These are phyloP conservation scores for Gymnocephalus cernua DNA, from an alignment of 2,113 vertebrate genomes.

Conservation along the genomic window DNA sequence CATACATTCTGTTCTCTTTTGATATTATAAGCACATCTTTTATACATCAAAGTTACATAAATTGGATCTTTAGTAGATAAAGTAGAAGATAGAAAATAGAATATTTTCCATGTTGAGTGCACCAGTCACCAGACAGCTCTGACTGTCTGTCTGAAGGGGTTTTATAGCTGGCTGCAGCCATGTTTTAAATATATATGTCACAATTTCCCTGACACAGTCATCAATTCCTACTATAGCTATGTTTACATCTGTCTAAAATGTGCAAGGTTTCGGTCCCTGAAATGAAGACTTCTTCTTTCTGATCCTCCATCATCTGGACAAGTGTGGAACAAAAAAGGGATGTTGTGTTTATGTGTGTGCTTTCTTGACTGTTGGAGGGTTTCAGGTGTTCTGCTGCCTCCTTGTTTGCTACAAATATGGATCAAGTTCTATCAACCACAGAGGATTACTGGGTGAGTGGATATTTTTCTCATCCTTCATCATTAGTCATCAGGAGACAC, in stretches of 20 bases:
- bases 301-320: conserved; percentile 1
- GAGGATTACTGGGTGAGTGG: conserved; percentile 64
- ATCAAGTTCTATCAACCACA: not conserved
- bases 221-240: conserved; percentile 49
- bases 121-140: conserved; percentile 24
- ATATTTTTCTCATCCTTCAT: not conserved
- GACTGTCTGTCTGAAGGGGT: conserved; percentile 39
- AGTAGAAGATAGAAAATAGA: conserved; percentile 20
- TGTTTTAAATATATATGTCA: conserved; percentile 60
- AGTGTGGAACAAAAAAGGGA: conserved; percentile 15
- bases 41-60: not conserved
- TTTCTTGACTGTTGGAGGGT: conserved; percentile 34
- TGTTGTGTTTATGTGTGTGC: conserved; percentile 10
- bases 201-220: conserved; percentile 66
- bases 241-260: conserved; percentile 48
- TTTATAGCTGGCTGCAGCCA: conserved; percentile 3
- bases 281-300: conserved; percentile 74
- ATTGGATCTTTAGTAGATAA: not conserved
- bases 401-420: conserved; percentile 54
- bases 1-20: not conserved
- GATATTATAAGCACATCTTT: not conserved
- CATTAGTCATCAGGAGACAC: not conserved
- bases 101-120: conserved; percentile 12
- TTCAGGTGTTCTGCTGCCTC: conserved; percentile 41
- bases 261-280: conserved; percentile 69